Evolutionary conservation across 2,888 invertebrate genomes (phyloP).

Genomic region (Lithophane socia): DNA sequence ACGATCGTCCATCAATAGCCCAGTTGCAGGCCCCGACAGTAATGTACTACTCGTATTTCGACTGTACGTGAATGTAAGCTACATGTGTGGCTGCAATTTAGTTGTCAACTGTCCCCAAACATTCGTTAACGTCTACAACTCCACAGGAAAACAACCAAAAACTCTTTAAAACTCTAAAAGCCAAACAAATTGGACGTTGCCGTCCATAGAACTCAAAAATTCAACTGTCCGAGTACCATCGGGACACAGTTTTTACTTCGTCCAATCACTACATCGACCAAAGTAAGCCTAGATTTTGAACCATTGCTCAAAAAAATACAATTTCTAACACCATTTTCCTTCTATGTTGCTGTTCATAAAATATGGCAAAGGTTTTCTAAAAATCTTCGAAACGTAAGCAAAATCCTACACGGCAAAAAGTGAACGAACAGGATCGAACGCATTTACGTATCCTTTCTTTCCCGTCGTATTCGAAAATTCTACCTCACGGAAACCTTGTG

Average conservation of each 20-base stretch:
- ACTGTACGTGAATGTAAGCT: background rate
- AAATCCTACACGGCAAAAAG: constrained; percentile 35
- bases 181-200: constrained; percentile 12
- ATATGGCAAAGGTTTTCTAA: constrained; percentile 22
- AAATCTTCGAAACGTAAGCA: constrained; percentile 31
- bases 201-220: constrained; percentile 23
- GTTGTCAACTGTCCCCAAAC: background rate
- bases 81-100: background rate
- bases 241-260: background rate
- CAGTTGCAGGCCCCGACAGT: too few species aligned
- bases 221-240: background rate
- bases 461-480: constrained; percentile 33
- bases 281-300: background rate
- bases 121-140: background rate
- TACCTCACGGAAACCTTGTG: constrained; percentile 2
- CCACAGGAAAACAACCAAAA: constrained; percentile 5
- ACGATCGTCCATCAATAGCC: too few species aligned
- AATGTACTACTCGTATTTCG: too few species aligned
- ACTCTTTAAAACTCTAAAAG: constrained; percentile 12
- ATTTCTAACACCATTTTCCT: background rate
- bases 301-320: background rate
- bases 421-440: constrained; percentile 28
- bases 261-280: background rate
- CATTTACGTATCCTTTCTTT: constrained; percentile 22
- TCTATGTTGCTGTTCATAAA: constrained; percentile 20